Evolutionary conservation across 2,113 vertebrate species (phyloP), one percentile per base, ranked within the genome.

Genomic region (Origma solitaria): DNA sequence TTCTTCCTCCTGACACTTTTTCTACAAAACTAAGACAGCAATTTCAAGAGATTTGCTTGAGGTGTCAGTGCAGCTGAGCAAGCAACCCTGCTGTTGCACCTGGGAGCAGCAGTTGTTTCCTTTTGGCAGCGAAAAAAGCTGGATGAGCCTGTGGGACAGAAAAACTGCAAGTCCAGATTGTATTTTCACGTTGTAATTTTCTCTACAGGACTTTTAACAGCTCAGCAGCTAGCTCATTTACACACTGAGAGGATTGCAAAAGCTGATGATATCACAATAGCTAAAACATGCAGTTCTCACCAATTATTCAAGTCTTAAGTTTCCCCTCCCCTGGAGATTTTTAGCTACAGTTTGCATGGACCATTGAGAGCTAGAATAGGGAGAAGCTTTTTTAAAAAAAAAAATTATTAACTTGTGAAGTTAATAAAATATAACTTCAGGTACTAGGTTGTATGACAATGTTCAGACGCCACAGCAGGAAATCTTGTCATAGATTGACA

Each of bases 171-270:
- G 40, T 72, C 75, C 80, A 75, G 69, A 86, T 30, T 83, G 87
- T 84, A 95, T 90, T 93, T 91, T 77, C 37, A 71, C 2, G 0
- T 42, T 79, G 65, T 44, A 94, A 86, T 97, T 97, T 95, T 94
- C 93, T 89, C 93, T 71, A 58, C 38, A 78, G 81, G 77, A 86
- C 72, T 94, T 97, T 71, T 71, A 95, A 93, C 70, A 94, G 93
- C 93, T 96, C 93, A 96, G 88, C 95, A 96, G 88, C 66, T 31
- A 77, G 87, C 72, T 78, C 68, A 80, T 87, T 96, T 89, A 75
- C 69, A 88, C 9, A 6, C 76, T 71, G 64, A 85, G 78, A 57
- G 58, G 60, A 84, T 68, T 40, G 88, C 47, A 89, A 94, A 95
- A 93, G 81, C 86, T 94, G 86, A 96, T 91, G n/a, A 12, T 88